Evolutionary conservation across 2,888 invertebrate genomes (phyloP).

Genomic region (Frankliniella intonsa): DNA sequence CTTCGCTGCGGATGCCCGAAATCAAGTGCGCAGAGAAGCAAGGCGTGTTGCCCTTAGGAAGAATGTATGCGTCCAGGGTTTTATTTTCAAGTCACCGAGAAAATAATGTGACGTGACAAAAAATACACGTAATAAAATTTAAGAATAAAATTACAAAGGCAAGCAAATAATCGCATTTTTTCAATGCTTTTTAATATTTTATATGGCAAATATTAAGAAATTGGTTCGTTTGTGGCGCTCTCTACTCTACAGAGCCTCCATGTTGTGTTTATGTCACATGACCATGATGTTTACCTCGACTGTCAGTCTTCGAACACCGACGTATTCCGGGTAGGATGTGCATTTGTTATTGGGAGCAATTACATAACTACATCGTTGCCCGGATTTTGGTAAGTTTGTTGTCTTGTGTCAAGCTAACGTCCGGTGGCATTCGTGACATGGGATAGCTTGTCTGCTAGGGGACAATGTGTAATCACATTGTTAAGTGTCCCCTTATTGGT

Average conservation of each 20-base stretch:
- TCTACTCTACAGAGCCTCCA: not conserved
- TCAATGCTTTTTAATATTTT: not conserved
- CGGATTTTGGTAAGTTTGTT: not conserved
- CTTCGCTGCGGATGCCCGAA: slow-evolving; percentile 9
- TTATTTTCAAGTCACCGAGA: not conserved
- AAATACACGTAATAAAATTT: not conserved
- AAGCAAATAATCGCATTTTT: not conserved
- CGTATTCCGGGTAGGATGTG: slow-evolving; percentile 11
- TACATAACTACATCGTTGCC: not conserved
- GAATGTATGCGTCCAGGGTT: not conserved
- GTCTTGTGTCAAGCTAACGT: not conserved
- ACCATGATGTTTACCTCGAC: slow-evolving; percentile 24
- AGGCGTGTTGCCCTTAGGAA: not conserved
- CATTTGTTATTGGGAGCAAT: slow-evolving; percentile 23
- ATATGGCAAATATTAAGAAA: not conserved
- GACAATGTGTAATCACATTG: not conserved
- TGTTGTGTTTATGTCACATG: slow-evolving; percentile 9
- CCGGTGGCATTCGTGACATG: not conserved
- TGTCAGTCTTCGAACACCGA: slow-evolving; percentile 16
- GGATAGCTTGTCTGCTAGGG: not conserved
- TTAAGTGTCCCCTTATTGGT: not conserved
- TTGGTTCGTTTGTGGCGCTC: not conserved
- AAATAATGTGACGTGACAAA: too few relatives aligned
- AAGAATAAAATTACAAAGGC: not conserved
- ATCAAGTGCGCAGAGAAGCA: not conserved